Base-by-base conservation (phyloP, 2,888 invertebrate genomes). In the Cyclophora punctaria region DNA sequence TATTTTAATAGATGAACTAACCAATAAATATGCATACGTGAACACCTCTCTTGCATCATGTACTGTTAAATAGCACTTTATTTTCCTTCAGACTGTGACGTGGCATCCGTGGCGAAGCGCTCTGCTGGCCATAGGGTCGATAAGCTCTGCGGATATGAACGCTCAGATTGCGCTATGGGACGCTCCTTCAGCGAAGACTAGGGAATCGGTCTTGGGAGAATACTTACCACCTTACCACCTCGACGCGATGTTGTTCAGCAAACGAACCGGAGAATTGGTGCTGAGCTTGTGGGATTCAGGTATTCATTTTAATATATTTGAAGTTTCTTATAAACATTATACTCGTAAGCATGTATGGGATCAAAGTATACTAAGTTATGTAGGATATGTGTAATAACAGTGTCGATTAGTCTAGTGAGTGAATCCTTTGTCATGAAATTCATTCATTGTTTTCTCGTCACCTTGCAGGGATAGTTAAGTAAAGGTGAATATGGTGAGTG, bases 101-200 rank as follows among this genome's bases (percentile, higher is more conserved):
- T 89, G 89, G 89, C 89, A 89, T 46, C 89, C 89, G 0, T 89
- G 89, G 89, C 75, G 83, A 0, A 82, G 82, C 5, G 82, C 86
- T 0, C 64, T 87, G 0, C 74, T 89, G 0, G 80, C 78, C 6
- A 62, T 88, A 0, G 86, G 84, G 0, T 69, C 73, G 0, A 64
- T 71, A 2, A 62, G 70, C 2, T 5, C 4, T 5, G 47, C 60
- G 0, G 56, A 63, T 5, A 40, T 63, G 0, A 61, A 72, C 6
- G 65, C 80, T 0, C 66, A 64, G 34, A 59, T 89, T 2, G 70
- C 73, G 0, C 59, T 86, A 5, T 83, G 80, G 79, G 77, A 86
- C 46, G 79, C 72, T 0, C 77, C 81, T 0, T 64, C 75, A 0
- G 63, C 56, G 3, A 67, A 64, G 6, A 47, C 74, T 3, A 60